Percentiles rank a stretch among this genome's conserved stretches.
Conservation (phyloP, 2,113 vertebrate genomes). For the Rutilus rutilus region DNA sequence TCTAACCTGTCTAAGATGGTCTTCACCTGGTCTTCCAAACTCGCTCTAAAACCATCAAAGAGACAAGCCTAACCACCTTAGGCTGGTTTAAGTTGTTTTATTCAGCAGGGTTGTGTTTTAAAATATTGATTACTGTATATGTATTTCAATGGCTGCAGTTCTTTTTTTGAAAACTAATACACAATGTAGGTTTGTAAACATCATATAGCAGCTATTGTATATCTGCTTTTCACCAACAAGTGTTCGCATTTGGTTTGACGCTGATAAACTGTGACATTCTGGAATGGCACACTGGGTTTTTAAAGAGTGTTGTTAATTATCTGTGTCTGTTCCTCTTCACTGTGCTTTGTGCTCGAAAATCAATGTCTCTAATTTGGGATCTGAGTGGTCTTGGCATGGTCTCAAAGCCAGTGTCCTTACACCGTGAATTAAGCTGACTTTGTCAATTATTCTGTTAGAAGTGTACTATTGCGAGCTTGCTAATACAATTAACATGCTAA, state of each 20-base stretch:
- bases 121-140: not conserved
- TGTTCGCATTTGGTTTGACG: not conserved
- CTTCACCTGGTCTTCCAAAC: not conserved
- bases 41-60: not conserved
- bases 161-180: not conserved
- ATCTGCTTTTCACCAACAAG: not conserved
- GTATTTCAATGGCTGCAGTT: not conserved
- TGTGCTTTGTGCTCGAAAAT: slow-evolving; percentile 35
- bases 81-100: not conserved
- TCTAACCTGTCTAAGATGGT: not conserved
- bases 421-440: slow-evolving; percentile 63
- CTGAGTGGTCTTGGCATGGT: slow-evolving; percentile 40
- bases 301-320: slow-evolving; percentile 36
- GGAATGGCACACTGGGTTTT: not conserved
- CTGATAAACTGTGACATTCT: slow-evolving; percentile 36
- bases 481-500: slow-evolving; percentile 63
- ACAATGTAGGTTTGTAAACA: not conserved
- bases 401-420: slow-evolving; percentile 45
- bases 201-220: not conserved
- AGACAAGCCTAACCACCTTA: not conserved
- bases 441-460: slow-evolving; percentile 57
- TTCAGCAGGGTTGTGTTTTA: not conserved
- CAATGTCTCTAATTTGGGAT: slow-evolving; percentile 43
- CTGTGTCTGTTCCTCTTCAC: slow-evolving; percentile 25
- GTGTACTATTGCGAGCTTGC: slow-evolving; percentile 40